Conservation (phyloP, 2,113 vertebrate species). For the Ibidorhyncha struthersii region DNA sequence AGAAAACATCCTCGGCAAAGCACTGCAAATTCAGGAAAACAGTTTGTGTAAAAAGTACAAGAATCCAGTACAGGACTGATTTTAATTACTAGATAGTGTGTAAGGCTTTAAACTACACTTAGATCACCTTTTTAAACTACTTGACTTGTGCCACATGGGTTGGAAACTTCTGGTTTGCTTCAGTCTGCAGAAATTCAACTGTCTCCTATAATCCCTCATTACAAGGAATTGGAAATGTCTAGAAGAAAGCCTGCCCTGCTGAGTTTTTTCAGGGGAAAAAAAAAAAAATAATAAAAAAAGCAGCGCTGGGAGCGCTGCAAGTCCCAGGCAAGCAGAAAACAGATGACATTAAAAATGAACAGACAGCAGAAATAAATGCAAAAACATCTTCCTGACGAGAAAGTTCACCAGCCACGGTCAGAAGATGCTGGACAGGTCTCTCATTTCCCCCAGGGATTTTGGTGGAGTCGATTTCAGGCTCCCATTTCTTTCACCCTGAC, state of each 20-base stretch:
- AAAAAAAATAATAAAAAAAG: background rate
- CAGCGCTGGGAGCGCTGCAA: background rate
- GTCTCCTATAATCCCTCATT: background rate
- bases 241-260: background rate
- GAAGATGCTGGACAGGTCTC: background rate
- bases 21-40: background rate
- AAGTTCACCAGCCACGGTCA: rapidly evolving
- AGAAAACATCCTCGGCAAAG: background rate
- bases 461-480: background rate
- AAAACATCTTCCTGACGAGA: rapidly evolving
- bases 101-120: background rate
- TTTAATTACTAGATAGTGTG: background rate
- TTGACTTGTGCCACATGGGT: background rate
- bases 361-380: background rate
- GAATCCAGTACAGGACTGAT: background rate
- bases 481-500: background rate
- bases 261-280: background rate
- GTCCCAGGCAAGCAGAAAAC: background rate
- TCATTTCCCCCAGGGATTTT: background rate
- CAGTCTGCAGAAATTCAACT: background rate
- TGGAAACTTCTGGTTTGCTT: background rate
- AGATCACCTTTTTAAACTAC: background rate
- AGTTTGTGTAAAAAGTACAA: background rate
- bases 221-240: background rate
- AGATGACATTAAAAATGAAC: background rate